Base-by-base conservation (phyloP, 2,888 invertebrate species). In the Lasioglossum calceatum region DNA sequence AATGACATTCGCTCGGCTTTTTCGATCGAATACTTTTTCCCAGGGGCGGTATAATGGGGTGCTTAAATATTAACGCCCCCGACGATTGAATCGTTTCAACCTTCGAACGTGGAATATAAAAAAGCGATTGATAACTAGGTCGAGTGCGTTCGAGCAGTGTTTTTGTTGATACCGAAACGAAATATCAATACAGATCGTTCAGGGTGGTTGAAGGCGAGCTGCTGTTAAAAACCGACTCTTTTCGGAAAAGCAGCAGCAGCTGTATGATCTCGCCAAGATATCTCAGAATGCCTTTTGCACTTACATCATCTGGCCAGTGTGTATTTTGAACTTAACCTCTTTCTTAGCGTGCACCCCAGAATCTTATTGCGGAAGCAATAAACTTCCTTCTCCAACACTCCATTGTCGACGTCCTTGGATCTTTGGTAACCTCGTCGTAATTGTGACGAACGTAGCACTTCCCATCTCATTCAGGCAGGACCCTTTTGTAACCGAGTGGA, bases 291-390 rank as follows among this genome's bases (percentile, higher is more conserved):
- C 47, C 74, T 36, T 67, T 36, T 67, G 79, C 36, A 80, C 2
- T 64, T 79, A 58, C 73, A 76, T 80, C 79, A 85, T 89, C 79
- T 70, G 36, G 70, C 61, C 47, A 80, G 67, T 85, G 84, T 85
- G 84, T 89, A 88, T 89, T 73, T 83, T 88, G 82, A 88, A 88
- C 84, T 88, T 89, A 80, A 88, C 88, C 83, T 42, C 71, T 86
- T 82, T 89, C 86, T 78, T 83, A 80, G 70, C 70, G 39, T 44
- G 75, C 73, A 75, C 47, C 67, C 71, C 61, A 79, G 89, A 86
- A 88, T 88, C 89, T 89, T 89, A 88, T 89, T 89, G 84, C 86
- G 81, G 86, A 83, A 85, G 88, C 83, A 88, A 88, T 89, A 89
- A 89, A 88, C 89, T 85, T 88, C 77, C 78, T 82, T 64, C 80